Conservation (phyloP, 2,113 vertebrate genomes). For the Hemicordylus capensis region DNA sequence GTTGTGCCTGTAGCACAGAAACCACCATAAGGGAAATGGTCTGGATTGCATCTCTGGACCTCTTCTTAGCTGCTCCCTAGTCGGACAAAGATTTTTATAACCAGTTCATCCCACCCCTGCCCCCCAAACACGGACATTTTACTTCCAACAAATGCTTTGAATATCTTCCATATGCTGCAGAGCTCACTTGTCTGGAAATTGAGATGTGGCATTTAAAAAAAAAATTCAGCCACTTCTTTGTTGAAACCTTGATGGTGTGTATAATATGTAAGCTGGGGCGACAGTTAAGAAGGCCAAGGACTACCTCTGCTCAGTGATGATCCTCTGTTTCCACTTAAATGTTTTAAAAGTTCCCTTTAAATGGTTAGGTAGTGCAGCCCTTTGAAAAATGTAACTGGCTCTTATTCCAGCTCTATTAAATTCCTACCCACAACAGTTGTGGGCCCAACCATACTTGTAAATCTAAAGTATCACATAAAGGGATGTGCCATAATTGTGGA, state of each 20-base stretch:
- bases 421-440: no score
- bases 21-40: neutral
- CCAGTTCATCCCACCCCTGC: neutral
- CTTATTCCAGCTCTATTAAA: neutral
- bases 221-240: neutral
- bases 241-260: neutral
- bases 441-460: neutral
- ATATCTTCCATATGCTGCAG: neutral
- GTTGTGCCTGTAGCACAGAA: neutral
- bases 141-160: neutral
- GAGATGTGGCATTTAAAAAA: neutral
- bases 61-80: no score
- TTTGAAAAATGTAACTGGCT: neutral
- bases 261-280: neutral
- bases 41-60: neutral
- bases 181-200: neutral
- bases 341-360: neutral
- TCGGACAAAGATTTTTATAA: neutral
- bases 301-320: neutral
- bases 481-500: neutral
- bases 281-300: neutral
- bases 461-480: neutral
- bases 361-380: neutral
- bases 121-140: no score
- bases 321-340: neutral